Conservation (phyloP, 92 coral and sea anemone species). For the Galaxea fascicularis region DNA sequence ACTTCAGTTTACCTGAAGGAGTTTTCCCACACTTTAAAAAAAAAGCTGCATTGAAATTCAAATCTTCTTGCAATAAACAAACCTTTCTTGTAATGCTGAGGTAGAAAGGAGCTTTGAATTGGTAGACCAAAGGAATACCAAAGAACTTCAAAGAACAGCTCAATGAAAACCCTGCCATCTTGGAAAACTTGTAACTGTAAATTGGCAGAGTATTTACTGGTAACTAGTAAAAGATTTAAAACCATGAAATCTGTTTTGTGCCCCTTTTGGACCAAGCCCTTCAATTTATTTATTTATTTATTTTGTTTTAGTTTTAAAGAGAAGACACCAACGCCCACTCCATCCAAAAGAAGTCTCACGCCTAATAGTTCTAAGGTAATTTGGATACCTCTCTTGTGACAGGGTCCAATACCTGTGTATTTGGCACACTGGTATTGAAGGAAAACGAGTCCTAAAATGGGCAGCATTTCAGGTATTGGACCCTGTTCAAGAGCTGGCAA, state of each 20-base stretch:
- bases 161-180: background rate
- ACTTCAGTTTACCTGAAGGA: too few species aligned
- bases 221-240: too few species aligned
- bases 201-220: too few species aligned
- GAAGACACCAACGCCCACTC: constrained; percentile 38
- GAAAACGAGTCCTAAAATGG: too few species aligned
- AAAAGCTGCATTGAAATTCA: too few species aligned
- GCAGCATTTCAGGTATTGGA: too few species aligned
- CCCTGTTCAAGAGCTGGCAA: too few species aligned
- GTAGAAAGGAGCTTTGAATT: background rate
- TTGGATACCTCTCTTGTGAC: background rate
- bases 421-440: too few species aligned
- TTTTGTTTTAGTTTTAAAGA: constrained; percentile 12
- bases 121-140: background rate
- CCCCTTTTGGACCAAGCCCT: too few species aligned
- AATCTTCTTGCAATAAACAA: background rate
- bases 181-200: background rate
- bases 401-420: background rate
- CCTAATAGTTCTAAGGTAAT: constrained; percentile 36
- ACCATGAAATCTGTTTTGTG: too few species aligned
- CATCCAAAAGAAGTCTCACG: constrained; percentile 20
- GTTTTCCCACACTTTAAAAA: too few species aligned
- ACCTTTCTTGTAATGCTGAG: background rate
- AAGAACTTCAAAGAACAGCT: background rate
- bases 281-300: too few species aligned